Conservation (phyloP, 2,888 invertebrate genomes). For the Ormia ochracea region DNA sequence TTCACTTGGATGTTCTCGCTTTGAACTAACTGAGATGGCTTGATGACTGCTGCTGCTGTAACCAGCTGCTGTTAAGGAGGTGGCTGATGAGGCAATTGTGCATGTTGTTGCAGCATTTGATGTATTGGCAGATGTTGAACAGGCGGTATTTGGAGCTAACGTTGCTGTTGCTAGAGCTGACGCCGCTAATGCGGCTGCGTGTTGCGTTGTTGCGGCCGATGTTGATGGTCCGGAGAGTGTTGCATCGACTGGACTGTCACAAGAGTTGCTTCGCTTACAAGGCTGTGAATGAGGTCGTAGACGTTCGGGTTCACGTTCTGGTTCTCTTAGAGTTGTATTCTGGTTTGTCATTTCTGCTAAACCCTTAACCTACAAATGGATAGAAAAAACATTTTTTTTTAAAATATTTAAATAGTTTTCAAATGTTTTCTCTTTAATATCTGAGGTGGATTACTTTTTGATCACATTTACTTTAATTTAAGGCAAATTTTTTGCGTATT, state of each 20-base stretch:
- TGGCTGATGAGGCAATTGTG: slow-evolving; percentile 70
- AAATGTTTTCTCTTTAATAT: no score
- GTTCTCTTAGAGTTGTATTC: slow-evolving; percentile 80
- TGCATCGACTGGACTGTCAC: slow-evolving; percentile 70
- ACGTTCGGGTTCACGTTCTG: slow-evolving; percentile 78
- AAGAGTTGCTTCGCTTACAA: slow-evolving; percentile 67
- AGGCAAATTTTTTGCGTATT: no score
- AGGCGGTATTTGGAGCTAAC: slow-evolving; percentile 64
- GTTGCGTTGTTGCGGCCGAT: slow-evolving; percentile 69
- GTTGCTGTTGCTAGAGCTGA: slow-evolving; percentile 59
- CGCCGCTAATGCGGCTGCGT: slow-evolving; percentile 49
- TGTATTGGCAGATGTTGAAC: slow-evolving; percentile 67
- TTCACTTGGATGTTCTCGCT: slow-evolving; percentile 71
- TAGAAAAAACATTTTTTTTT: not conserved
- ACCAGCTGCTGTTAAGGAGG: slow-evolving; percentile 52
- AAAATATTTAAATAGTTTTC: not conserved
- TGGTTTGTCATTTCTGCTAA: slow-evolving; percentile 94
- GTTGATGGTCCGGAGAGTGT: slow-evolving; percentile 66
- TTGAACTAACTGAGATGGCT: slow-evolving; percentile 66
- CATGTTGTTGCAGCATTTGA: slow-evolving; percentile 70
- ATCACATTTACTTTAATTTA: no score
- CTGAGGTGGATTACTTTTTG: no score
- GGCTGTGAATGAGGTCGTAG: slow-evolving; percentile 76
- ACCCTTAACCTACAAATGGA: slow-evolving; percentile 83
- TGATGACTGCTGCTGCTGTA: slow-evolving; percentile 55